phyloP scores from a whole-genome alignment of 2,888 invertebrate species.

The Glaucopsyche alexis region DNA sequence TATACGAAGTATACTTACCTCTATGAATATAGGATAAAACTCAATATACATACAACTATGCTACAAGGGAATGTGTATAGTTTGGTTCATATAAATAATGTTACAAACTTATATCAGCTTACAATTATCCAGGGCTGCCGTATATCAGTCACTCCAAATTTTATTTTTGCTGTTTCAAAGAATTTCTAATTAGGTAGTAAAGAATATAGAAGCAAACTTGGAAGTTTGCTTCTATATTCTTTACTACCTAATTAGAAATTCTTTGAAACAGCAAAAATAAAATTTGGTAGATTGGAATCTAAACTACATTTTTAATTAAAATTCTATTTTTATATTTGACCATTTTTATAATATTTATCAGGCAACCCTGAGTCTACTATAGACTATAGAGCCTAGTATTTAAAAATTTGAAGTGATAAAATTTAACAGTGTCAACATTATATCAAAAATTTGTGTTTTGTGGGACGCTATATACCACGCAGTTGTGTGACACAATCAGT shows the following conservation, averaged over 20 bases:
- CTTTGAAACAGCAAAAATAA: not conserved
- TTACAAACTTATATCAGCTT: conserved; percentile 23
- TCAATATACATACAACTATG: conserved; percentile 60
- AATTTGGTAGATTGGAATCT: conserved; percentile 1
- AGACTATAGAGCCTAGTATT: conserved; percentile 34
- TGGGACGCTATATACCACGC: conserved; percentile 32
- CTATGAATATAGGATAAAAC: conserved; percentile 53
- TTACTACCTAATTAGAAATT: not conserved
- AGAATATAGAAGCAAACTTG: no score
- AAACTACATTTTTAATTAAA: not conserved
- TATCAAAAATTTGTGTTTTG: conserved; percentile 47
- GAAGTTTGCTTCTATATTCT: no score
- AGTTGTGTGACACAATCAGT: conserved; percentile 24
- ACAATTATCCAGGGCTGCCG: conserved; percentile 10
- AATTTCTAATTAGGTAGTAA: not conserved
- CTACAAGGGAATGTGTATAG: conserved; percentile 62
- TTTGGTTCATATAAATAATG: conserved; percentile 25
- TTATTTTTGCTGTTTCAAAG: not conserved
- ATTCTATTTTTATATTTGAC: not conserved
- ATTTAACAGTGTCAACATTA: conserved; percentile 69
- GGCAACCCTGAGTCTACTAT: conserved; percentile 31
- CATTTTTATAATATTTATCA: not conserved
- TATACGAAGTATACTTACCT: conserved; percentile 52
- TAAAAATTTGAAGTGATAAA: conserved; percentile 53
- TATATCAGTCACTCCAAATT: not conserved